Evolutionary conservation across 2,888 invertebrate genomes (phyloP), one percentile per base, ranked within the genome.

Genomic region (Ophion ventricosus): DNA sequence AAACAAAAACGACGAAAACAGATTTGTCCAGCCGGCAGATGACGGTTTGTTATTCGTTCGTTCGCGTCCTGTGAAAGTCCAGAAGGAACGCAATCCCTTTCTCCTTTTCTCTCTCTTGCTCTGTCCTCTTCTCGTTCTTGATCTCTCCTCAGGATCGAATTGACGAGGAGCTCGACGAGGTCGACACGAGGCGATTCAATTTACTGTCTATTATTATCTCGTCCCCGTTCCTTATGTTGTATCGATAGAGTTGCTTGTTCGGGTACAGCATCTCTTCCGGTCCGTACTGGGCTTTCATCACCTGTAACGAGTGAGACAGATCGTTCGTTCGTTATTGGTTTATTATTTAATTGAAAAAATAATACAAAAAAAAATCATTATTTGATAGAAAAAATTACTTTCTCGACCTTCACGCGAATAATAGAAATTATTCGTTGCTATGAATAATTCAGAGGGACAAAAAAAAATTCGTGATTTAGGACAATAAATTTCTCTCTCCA

Each of bases 231-330:
- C 96, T 95, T 85, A 98, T 97, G 93, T 98, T 98, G 94, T 98
- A 98, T 83, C 98, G 97, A 93, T 98, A 98, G 26, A 98, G 95
- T 93, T 97, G 97, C 92, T 98, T 98, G 89, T 97, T 97, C 1
- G 98, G 97, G 90, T 96, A 98, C 88, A 96, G 96, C 97, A 98
- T 97, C 93, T 97, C 97, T 93, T 98, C 98, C 0, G 98, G 97
- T 25, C 97, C 97, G 80, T 93, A 93, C 23, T 93, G 91, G 64
- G 93, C 92, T 88, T 93, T 93, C 92, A 95, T 93, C 82, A 94
- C 95, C 91, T 93, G 43, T 10, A 43, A 43, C 8, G n/a, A n/a
- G n/a, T n/a, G n/a, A n/a, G 35, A 7, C 35, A 35, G 7, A 35
- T 35, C 8, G 35, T n/a, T n/a, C n/a, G n/a, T n/a, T n/a, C n/a